A percentile compares a stretch with the other conserved stretches of the same genome.
phyloP scores from a whole-genome alignment of 2,888 invertebrate genomes.

The Clostera curtula region DNA sequence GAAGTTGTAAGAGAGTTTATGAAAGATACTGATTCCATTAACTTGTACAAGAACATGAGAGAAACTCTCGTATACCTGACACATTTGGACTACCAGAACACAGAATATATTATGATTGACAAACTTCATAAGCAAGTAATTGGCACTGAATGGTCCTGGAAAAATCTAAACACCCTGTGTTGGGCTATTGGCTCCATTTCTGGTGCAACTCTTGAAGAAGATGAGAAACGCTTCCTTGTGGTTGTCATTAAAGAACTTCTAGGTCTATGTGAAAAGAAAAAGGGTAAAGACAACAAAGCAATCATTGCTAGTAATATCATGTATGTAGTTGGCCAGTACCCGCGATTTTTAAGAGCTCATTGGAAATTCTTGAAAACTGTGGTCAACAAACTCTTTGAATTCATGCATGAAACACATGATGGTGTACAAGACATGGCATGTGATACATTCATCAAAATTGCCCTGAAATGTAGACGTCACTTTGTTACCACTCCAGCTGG shows the following conservation, averaged over 20 bases:
- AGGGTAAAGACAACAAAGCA: slow-evolving; percentile 99
- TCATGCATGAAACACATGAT: slow-evolving; percentile 99
- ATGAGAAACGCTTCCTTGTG: slow-evolving; percentile 98
- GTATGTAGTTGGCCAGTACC: slow-evolving; percentile 99
- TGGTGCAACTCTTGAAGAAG: slow-evolving; percentile 99
- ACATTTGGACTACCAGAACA: slow-evolving; percentile 98
- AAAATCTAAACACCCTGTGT: slow-evolving; percentile 98
- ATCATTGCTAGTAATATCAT: slow-evolving; percentile 99
- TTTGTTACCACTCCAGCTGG: slow-evolving; percentile 98
- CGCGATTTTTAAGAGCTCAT: slow-evolving; percentile 97
- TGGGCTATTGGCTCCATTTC: slow-evolving; percentile 99
- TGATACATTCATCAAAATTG: slow-evolving; percentile 99
- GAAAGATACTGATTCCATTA: slow-evolving; percentile 99
- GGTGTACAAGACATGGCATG: slow-evolving; percentile 99
- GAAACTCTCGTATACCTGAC: slow-evolving; percentile 98
- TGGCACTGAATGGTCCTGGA: slow-evolving; percentile 99
- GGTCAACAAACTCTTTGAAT: slow-evolving; percentile 99
- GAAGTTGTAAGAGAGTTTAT: slow-evolving; percentile 99
- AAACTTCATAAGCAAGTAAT: slow-evolving; percentile 98
- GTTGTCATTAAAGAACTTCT: slow-evolving; percentile 98
- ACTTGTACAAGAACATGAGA: slow-evolving; percentile 99
- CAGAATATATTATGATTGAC: slow-evolving; percentile 99
- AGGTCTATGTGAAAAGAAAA: slow-evolving; percentile 98
- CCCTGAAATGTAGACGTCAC: slow-evolving; percentile 97
- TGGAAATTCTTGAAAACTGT: slow-evolving; percentile 99